Percentiles rank a stretch among this genome's conserved stretches.
Evolutionary conservation across 2,888 invertebrate species (phyloP).

Genomic region (Nomada ferruginata): DNA sequence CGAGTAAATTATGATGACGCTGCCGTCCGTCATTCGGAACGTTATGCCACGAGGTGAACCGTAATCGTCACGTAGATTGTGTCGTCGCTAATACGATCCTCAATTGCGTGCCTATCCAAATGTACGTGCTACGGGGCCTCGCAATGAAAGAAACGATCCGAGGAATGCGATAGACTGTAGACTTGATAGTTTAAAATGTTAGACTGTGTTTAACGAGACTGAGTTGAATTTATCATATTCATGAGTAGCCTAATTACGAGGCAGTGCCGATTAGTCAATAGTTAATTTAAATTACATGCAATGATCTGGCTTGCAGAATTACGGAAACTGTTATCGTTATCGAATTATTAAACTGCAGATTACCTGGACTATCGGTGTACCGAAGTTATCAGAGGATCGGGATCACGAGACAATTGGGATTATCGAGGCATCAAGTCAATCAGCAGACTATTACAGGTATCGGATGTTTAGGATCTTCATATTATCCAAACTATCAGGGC

Average conservation of each 20-base stretch:
- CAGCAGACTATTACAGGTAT: conserved; percentile 25
- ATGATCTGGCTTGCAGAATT: too few relatives aligned
- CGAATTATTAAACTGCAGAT: conserved; percentile 11
- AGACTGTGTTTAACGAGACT: too few relatives aligned
- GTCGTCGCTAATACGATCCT: conserved; percentile 17
- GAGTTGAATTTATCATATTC: too few relatives aligned
- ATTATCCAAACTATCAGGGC: conserved; percentile 21
- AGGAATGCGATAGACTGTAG: too few relatives aligned
- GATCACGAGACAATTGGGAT: conserved; percentile 28
- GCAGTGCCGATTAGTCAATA: too few relatives aligned
- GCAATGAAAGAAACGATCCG: too few relatives aligned
- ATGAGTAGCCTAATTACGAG: too few relatives aligned
- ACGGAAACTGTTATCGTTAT: not conserved
- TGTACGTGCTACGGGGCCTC: not conserved
- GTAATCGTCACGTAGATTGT: conserved; percentile 54
- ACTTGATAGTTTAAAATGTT: too few relatives aligned
- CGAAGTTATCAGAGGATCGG: conserved; percentile 10
- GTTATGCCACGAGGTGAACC: conserved; percentile 35
- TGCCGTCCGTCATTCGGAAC: conserved; percentile 46
- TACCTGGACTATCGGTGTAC: conserved; percentile 7
- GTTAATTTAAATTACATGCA: too few relatives aligned
- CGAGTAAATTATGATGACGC: conserved; percentile 55
- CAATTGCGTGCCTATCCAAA: conserved; percentile 18
- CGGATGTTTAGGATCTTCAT: not conserved
- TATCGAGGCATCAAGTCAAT: conserved; percentile 32